Evolutionary conservation across 1,140 invertebrate species (phyloP).

Genomic region (Tetramorium simillimum): DNA sequence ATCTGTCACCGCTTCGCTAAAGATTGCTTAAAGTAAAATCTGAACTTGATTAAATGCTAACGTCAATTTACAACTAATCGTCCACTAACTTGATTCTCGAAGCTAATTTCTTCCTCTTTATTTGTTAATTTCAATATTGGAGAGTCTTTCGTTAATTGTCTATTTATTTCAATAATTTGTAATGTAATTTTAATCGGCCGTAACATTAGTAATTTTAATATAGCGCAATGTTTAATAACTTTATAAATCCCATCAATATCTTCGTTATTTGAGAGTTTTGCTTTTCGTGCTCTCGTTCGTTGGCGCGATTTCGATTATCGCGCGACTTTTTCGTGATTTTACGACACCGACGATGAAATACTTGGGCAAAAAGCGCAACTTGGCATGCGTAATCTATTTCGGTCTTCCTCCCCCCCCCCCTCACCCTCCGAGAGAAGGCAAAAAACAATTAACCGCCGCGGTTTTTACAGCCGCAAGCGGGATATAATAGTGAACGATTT

Average conservation of each 20-base stretch:
- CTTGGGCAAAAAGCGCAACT: constrained; percentile 49
- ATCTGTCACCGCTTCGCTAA: no score
- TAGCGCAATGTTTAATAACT: no score
- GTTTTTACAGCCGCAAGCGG: constrained; percentile 57
- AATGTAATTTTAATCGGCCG: constrained; percentile 10
- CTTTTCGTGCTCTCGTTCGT: background rate
- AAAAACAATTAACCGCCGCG: constrained; percentile 59
- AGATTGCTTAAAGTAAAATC: no score
- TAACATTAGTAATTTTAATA: background rate
- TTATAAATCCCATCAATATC: background rate
- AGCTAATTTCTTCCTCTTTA: no score
- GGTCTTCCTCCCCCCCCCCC: background rate
- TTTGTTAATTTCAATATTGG: no score
- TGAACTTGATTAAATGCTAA: no score
- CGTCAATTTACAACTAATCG: no score
- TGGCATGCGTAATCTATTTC: constrained; percentile 58
- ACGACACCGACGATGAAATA: constrained; percentile 55
- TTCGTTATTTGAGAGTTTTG: constrained; percentile 20
- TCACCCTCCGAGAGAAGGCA: background rate
- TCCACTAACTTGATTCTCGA: no score
- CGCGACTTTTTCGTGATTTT: constrained; percentile 42
- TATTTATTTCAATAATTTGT: background rate
- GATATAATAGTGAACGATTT: constrained; percentile 58
- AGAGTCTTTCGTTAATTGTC: background rate
- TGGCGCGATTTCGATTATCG: constrained; percentile 38